Conservation (phyloP, 1,140 invertebrate genomes). For the Papilio polytes region DNA sequence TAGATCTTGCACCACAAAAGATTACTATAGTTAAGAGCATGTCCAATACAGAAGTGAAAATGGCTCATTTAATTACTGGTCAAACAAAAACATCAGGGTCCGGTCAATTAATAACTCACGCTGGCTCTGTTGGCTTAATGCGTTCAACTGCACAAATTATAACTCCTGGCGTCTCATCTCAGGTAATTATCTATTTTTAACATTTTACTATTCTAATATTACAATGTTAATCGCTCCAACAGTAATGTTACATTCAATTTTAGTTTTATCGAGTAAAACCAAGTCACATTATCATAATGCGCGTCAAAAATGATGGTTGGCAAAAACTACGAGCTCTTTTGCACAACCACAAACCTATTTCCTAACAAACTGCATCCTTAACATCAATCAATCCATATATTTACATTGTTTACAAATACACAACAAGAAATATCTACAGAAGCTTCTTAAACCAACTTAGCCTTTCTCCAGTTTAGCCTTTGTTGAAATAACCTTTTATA, state of each 20-base stretch:
- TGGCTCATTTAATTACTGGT: constrained; percentile 73
- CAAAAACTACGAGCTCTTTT: not conserved
- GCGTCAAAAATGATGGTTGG: constrained; percentile 12
- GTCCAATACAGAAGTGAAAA: constrained; percentile 75
- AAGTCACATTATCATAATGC: not conserved
- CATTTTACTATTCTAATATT: not conserved
- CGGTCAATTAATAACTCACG: constrained; percentile 68
- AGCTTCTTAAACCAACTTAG: not conserved
- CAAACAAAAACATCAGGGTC: constrained; percentile 66
- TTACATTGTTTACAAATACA: not conserved
- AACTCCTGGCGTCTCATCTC: constrained; percentile 69
- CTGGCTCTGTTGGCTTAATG: constrained; percentile 68
- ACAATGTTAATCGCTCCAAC: not conserved
- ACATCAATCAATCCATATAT: not conserved
- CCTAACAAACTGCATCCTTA: not conserved
- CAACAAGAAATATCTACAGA: not conserved
- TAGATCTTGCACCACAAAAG: constrained; percentile 81
- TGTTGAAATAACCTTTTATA: not conserved
- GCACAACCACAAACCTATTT: not conserved
- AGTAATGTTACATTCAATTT: not conserved
- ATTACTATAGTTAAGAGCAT: constrained; percentile 81
- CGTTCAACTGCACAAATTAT: constrained; percentile 75
- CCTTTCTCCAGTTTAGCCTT: not conserved
- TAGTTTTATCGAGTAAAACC: constrained; percentile 9
- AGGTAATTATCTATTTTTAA: constrained; percentile 55